Percentiles rank a stretch among this genome's conserved stretches.
Conservation (phyloP, 2,888 invertebrate genomes). For the Drosophila peninsularis region DNA sequence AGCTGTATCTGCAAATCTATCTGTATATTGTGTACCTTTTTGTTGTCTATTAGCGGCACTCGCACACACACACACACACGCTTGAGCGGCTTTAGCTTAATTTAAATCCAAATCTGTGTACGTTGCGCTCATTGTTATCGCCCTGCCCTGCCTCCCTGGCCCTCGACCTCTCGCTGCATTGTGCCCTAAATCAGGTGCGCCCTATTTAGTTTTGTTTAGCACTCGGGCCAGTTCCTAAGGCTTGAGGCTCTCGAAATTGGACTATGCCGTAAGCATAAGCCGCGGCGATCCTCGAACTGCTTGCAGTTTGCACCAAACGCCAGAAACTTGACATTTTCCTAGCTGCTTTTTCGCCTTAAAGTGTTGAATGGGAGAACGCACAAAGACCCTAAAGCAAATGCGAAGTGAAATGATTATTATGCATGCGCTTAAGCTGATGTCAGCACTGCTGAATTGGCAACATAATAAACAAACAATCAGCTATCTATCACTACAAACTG, state of each 20-base stretch:
- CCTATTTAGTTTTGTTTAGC: slow-evolving; percentile 50
- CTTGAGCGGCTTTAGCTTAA: slow-evolving; percentile 78
- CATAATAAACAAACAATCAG: too few relatives aligned
- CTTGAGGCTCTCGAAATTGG: slow-evolving; percentile 51
- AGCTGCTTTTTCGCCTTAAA: slow-evolving; percentile 7
- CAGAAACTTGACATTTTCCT: slow-evolving; percentile 51
- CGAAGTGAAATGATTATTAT: neutral
- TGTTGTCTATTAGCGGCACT: slow-evolving; percentile 68
- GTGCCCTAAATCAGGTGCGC: slow-evolving; percentile 27
- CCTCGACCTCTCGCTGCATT: slow-evolving; percentile 21
- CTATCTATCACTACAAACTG: too few relatives aligned
- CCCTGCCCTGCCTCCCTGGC: slow-evolving; percentile 20
- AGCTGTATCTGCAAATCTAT: slow-evolving; percentile 28
- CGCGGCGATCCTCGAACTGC: slow-evolving; percentile 34
- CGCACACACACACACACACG: slow-evolving; percentile 27
- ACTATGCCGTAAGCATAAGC: slow-evolving; percentile 41
- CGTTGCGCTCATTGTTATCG: slow-evolving; percentile 47
- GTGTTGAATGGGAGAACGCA: slow-evolving; percentile 1
- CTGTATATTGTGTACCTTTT: slow-evolving; percentile 63
- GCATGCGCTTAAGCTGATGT: neutral
- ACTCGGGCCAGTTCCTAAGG: slow-evolving; percentile 25
- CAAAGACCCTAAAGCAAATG: neutral
- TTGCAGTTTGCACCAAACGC: slow-evolving; percentile 16
- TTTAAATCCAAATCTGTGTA: slow-evolving; percentile 75
- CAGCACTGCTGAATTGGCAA: neutral